These are phyloP conservation scores for Andricus quercusramuli DNA, from an alignment of 2,888 invertebrate genomes.

Conservation along the genomic window DNA sequence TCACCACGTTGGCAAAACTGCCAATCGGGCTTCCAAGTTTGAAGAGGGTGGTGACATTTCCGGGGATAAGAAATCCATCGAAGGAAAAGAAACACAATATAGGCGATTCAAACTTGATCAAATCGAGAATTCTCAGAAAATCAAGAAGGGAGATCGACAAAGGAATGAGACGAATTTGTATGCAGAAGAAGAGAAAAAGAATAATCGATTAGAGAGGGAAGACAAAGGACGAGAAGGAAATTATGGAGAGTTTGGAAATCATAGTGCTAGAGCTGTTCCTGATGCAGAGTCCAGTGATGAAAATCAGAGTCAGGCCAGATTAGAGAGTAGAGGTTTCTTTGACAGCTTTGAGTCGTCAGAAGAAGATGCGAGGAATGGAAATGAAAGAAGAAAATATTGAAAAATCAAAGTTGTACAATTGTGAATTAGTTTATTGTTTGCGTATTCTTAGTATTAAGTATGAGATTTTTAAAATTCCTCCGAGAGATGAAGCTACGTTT, in stretches of 20 bases:
- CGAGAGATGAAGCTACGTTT: no score
- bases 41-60: conserved; percentile 16
- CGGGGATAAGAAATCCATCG: conserved; percentile 37
- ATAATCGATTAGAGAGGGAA: background rate
- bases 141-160: conserved; percentile 79
- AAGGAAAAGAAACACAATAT: background rate
- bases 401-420: background rate
- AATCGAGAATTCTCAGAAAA: background rate
- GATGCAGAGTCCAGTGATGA: background rate
- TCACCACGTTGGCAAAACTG: background rate
- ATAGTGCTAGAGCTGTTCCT: background rate
- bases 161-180: conserved; percentile 80
- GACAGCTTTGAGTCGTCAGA: background rate
- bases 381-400: background rate
- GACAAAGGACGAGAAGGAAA: background rate
- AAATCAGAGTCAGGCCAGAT: background rate
- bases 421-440: background rate
- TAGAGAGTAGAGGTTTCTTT: background rate
- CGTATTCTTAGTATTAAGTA: background rate
- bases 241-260: background rate
- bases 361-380: background rate
- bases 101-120: background rate
- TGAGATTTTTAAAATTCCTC: background rate
- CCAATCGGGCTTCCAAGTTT: background rate
- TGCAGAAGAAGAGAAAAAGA: background rate